Percentiles rank a stretch among this genome's conserved stretches.
phyloP scores from a whole-genome alignment of 2,797 vertebrate genomes.

The Ctenosaura bakeri region DNA sequence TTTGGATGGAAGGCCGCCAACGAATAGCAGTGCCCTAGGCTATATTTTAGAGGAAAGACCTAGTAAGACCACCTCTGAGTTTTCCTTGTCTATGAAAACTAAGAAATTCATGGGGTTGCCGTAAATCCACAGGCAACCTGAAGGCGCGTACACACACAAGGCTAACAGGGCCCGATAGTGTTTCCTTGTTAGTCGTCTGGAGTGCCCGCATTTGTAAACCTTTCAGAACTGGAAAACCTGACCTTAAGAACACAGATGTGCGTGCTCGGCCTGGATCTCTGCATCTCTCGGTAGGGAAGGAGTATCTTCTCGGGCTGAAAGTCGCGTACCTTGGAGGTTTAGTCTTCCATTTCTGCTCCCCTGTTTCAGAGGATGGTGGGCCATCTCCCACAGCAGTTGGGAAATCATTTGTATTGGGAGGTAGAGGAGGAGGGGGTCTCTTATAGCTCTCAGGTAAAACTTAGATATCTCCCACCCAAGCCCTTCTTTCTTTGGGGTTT shows the following conservation, averaged over 20 bases:
- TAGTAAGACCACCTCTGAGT: no score
- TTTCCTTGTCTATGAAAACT: no score
- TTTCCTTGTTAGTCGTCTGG: not conserved
- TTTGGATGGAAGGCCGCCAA: no score
- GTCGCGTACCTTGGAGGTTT: not conserved
- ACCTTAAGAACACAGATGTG: not conserved
- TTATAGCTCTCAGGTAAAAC: not conserved
- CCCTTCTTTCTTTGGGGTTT: fast-evolving
- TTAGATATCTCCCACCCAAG: not conserved
- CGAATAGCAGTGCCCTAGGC: no score
- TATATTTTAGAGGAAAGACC: no score
- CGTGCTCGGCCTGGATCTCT: not conserved
- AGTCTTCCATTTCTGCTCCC: not conserved
- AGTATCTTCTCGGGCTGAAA: no score
- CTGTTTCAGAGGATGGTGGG: not conserved
- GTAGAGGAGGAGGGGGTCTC: not conserved
- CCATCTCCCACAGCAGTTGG: not conserved
- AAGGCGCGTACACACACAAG: no score
- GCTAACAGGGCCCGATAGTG: no score
- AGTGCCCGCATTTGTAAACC: no score
- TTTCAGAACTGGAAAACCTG: not conserved
- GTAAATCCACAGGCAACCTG: no score
- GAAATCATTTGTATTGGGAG: not conserved
- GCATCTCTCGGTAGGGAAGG: not conserved
- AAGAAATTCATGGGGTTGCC: no score